Evolutionary conservation across 2,888 invertebrate species (phyloP).

Genomic region (Lacanobia wlatinum): DNA sequence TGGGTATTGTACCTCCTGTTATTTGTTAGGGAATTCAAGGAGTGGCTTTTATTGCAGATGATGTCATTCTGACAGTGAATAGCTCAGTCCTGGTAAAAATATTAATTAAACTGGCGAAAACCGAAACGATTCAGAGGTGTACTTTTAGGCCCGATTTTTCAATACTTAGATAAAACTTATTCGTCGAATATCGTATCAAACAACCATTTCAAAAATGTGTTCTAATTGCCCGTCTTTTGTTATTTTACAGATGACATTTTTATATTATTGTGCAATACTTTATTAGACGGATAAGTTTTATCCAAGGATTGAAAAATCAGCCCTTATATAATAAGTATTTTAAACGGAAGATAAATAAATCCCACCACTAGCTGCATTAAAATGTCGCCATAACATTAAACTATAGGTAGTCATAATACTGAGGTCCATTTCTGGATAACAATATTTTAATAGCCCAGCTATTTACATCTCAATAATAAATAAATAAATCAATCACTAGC

Average conservation of each 20-base stretch:
- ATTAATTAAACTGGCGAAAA: neutral
- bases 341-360: neutral
- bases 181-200: too few relatives aligned
- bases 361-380: neutral
- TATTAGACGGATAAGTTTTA: too few relatives aligned
- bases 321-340: too few relatives aligned
- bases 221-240: too few relatives aligned
- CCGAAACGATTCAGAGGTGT: neutral
- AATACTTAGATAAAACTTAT: too few relatives aligned
- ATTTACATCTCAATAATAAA: constrained; percentile 5
- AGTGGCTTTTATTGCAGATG: constrained; percentile 16
- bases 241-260: too few relatives aligned
- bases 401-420: neutral
- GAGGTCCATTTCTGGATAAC: neutral
- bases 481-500: constrained; percentile 23
- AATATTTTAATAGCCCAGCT: constrained; percentile 6
- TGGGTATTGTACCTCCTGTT: neutral
- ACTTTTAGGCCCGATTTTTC: too few relatives aligned
- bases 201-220: too few relatives aligned
- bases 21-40: constrained; percentile 7
- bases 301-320: too few relatives aligned
- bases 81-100: neutral
- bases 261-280: too few relatives aligned
- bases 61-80: constrained; percentile 9
- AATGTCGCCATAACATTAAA: constrained; percentile 2